These are phyloP conservation scores for Trichogramma pretiosum DNA, from an alignment of 1,140 invertebrate genomes.

Conservation along the genomic window DNA sequence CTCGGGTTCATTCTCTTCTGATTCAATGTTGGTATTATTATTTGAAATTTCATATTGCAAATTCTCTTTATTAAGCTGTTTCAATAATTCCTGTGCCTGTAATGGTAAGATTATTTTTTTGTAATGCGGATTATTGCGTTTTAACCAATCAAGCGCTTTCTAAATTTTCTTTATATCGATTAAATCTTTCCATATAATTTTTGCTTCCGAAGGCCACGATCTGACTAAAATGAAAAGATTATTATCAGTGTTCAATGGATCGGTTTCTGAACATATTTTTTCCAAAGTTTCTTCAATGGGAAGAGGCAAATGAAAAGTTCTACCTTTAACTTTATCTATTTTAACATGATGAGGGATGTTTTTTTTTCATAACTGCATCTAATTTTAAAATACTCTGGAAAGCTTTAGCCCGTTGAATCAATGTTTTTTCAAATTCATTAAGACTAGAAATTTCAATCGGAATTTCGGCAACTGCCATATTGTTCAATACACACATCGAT, in stretches of 20 bases:
- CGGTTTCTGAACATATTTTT: slow-evolving; percentile 22
- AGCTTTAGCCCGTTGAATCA: slow-evolving; percentile 14
- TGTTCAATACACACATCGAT: neutral
- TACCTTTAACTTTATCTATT: slow-evolving; percentile 28
- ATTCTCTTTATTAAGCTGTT: no score
- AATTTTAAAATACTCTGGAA: slow-evolving; percentile 10
- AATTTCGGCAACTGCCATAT: neutral
- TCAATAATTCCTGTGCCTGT: no score
- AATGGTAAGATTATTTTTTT: no score
- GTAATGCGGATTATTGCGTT: no score
- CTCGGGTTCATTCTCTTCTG: no score
- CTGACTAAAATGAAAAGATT: no score
- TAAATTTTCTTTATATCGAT: no score
- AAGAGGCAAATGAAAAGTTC: slow-evolving; percentile 33
- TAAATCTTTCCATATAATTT: no score
- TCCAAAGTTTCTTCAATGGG: slow-evolving; percentile 27
- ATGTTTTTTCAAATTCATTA: slow-evolving; percentile 10
- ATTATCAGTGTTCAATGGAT: slow-evolving; percentile 23
- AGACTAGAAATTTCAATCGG: neutral
- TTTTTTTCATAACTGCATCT: neutral
- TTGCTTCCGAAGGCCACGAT: no score
- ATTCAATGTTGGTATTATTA: no score
- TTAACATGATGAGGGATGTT: slow-evolving; percentile 7
- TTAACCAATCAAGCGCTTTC: no score
- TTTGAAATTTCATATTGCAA: no score